Percentiles rank a stretch among this genome's conserved stretches.
Conservation (phyloP, 2,888 invertebrate genomes). For the Drosophila kanekoi region DNA sequence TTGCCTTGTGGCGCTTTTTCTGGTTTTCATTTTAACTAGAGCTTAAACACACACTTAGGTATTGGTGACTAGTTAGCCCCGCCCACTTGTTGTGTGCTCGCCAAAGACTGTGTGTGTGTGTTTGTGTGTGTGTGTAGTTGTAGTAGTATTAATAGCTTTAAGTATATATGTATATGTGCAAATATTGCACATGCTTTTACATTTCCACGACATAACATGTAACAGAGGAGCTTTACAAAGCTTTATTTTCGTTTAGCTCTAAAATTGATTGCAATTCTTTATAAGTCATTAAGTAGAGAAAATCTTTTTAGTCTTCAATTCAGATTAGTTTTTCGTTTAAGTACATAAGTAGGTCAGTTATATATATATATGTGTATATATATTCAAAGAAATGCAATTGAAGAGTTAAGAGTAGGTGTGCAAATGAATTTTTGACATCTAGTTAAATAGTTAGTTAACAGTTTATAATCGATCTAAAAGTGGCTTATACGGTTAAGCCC, state of each 20-base stretch:
- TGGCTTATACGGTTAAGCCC: conserved; percentile 29
- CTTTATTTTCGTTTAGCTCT: conserved; percentile 34
- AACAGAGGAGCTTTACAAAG: conserved; percentile 53
- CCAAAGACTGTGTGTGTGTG: conserved; percentile 35
- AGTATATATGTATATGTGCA: conserved; percentile 61
- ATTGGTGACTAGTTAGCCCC: conserved; percentile 28
- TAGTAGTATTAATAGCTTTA: conserved; percentile 21
- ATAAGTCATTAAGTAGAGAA: conserved; percentile 76
- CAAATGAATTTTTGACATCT: conserved; percentile 29
- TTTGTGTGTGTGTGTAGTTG: conserved; percentile 30
- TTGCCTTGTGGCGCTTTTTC: conserved; percentile 49
- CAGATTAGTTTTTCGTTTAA: conserved; percentile 59
- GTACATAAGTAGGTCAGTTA: conserved; percentile 39
- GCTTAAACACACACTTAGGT: conserved; percentile 54
- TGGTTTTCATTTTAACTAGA: conserved; percentile 41
- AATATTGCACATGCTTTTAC: conserved; percentile 71
- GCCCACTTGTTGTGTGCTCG: conserved; percentile 30
- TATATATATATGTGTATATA: conserved; percentile 6
- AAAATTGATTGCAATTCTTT: conserved; percentile 76
- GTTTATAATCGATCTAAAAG: conserved; percentile 40
- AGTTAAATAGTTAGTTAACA: conserved; percentile 46
- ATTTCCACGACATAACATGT: conserved; percentile 57
- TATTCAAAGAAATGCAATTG: conserved; percentile 41
- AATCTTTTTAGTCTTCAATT: conserved; percentile 60
- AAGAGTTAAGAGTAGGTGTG: conserved; percentile 38